Base-by-base conservation (phyloP, 2,888 invertebrate species). In the Leptinotarsa juncta region DNA sequence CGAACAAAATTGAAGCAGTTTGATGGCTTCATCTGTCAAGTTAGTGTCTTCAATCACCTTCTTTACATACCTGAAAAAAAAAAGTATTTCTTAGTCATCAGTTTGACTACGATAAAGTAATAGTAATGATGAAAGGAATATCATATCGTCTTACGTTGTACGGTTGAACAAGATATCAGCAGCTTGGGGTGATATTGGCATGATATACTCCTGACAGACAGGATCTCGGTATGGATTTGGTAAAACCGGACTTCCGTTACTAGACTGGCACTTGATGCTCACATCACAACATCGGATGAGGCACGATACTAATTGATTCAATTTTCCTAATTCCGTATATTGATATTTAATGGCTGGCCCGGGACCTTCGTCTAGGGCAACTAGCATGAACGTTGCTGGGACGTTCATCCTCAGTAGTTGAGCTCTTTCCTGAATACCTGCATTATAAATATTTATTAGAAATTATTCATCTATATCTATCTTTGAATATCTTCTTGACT, bases 261-360 rank as follows among this genome's bases (percentile, higher is more conserved):
- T 90, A 62, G 90, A 89, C 76, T 89, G 89, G 73, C 89, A 88
- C 78, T 88, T 90, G n/a, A 85, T 81, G 81, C 87, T 87, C 74
- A 97, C 93, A 90, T 98, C 97, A 89, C 97, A 97, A 88, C 97
- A 97, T 72, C 98, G 93, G 81, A 96, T 93, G 82, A 98, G 89
- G 87, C 95, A 93, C 74, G 97, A 96, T 71, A 98, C 96, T 78
- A 95, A 91, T 89, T 97, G 96, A 89, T 97, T 97, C 78, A 98
- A 90, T 89, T 97, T 97, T 67, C 95, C 95, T 65, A 98, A 91
- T 88, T 98, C 98, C 0, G 97, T 96, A 88, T 96, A 97, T 88
- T 97, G 98, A 88, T 97, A 97, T 89, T 98, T 98, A 81, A 97
- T 97, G 66, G 96, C 93, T 26, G 97, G 96, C 7, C 97, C 95